These are phyloP conservation scores for Trichomalopsis sarcophagae DNA, from an alignment of 1,140 invertebrate genomes.

Conservation along the genomic window DNA sequence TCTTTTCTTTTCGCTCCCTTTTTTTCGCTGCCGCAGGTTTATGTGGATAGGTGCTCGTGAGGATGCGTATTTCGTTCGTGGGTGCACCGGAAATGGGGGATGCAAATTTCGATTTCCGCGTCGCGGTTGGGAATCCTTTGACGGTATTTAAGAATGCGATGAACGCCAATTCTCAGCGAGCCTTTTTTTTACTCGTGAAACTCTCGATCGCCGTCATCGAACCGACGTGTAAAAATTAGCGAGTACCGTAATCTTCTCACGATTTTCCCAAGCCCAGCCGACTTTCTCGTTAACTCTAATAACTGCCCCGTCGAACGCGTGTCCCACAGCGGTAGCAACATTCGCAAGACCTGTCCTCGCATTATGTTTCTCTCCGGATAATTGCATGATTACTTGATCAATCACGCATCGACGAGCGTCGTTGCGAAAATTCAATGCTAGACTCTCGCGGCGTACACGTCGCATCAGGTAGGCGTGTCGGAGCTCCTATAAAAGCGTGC, in stretches of 20 bases:
- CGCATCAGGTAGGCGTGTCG: constrained; percentile 55
- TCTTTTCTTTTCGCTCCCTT: constrained; percentile 11
- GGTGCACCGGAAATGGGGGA: constrained; percentile 26
- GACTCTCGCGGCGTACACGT: no score
- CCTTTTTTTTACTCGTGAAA: no score
- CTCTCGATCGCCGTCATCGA: no score
- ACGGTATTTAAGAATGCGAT: no score
- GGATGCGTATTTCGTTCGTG: neutral
- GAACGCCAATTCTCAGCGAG: no score
- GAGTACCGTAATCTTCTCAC: no score
- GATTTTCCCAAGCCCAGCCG: neutral
- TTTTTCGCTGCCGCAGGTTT: neutral
- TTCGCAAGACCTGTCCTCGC: no score
- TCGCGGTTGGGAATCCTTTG: neutral
- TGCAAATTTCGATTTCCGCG: constrained; percentile 38
- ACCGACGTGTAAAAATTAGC: no score
- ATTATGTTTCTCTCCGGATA: neutral
- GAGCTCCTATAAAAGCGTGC: constrained; percentile 47
- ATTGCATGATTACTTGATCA: constrained; percentile 35
- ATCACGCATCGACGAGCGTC: neutral
- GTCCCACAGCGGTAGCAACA: neutral
- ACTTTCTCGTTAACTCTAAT: neutral
- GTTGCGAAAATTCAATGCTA: neutral
- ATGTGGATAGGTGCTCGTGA: neutral
- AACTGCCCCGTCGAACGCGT: neutral